These are phyloP conservation scores for Hypomecis atomaria DNA, from an alignment of 2,888 invertebrate species.

Conservation along the genomic window DNA sequence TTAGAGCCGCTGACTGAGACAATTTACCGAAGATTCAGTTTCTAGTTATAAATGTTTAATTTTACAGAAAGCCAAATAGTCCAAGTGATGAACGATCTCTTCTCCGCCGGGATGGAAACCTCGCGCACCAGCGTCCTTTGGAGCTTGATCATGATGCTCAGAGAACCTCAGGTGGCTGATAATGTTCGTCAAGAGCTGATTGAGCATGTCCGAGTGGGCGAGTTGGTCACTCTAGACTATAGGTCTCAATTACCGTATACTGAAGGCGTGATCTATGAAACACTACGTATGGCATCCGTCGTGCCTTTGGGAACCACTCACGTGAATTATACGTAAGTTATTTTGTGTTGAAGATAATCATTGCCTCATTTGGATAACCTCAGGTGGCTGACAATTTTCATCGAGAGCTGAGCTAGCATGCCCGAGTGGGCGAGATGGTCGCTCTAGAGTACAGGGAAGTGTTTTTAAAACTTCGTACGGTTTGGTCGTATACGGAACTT, in stretches of 20 bases:
- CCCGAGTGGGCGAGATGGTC: constrained; percentile 89
- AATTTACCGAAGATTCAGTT: too few species aligned
- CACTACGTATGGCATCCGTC: constrained; percentile 90
- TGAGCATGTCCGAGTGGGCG: constrained; percentile 88
- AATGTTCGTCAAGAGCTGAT: constrained; percentile 91
- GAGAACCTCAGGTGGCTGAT: constrained; percentile 88
- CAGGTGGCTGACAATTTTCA: constrained; percentile 89
- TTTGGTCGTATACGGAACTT: too few species aligned
- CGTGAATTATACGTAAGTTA: constrained; percentile 89
- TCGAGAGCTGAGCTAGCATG: constrained; percentile 90
- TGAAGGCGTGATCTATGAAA: constrained; percentile 92
- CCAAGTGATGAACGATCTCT: constrained; percentile 93
- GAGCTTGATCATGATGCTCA: constrained; percentile 92
- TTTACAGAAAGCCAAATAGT: constrained; percentile 91
- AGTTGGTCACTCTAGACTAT: constrained; percentile 90
- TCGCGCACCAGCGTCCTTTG: constrained; percentile 92
- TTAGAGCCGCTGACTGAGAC: too few species aligned
- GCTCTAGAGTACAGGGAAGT: constrained; percentile 87
- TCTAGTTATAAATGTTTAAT: constrained; percentile 13
- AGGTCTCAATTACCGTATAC: constrained; percentile 89
- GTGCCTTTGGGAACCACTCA: constrained; percentile 94
- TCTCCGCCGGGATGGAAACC: constrained; percentile 95
- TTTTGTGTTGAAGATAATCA: background rate
- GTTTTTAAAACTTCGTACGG: too few species aligned
- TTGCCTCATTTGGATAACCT: constrained; percentile 86